Percentiles rank a stretch among this genome's conserved stretches.
Conservation (phyloP, 2,113 vertebrate species). For the Upupa epops region DNA sequence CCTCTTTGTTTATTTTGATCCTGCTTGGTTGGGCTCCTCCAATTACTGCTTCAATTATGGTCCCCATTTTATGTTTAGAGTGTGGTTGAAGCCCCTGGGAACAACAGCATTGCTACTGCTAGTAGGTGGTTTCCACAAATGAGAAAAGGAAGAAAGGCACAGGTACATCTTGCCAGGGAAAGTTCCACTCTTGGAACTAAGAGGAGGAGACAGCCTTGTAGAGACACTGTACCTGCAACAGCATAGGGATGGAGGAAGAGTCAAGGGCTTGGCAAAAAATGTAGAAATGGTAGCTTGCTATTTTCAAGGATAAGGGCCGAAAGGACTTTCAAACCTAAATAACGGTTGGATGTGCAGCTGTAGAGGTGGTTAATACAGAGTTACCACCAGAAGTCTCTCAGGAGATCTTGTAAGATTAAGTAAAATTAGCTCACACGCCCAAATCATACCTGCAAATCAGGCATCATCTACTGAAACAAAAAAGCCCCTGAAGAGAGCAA, state of each 20-base stretch:
- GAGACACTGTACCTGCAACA: background rate
- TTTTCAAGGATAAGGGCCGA: background rate
- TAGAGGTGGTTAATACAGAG: background rate
- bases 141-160: background rate
- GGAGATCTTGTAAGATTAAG: constrained; percentile 30
- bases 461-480: background rate
- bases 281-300: background rate
- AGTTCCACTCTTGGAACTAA: background rate
- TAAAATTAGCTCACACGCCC: constrained; percentile 31
- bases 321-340: constrained; percentile 1
- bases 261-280: background rate
- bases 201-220: background rate
- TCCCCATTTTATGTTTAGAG: background rate
- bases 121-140: background rate
- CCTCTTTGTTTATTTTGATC: background rate
- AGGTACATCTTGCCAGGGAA: background rate
- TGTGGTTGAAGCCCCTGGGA: background rate
- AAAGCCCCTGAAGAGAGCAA: background rate
- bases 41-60: background rate
- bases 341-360: background rate
- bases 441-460: background rate
- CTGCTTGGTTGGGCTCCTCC: background rate
- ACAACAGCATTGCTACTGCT: background rate
- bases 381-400: constrained; percentile 20
- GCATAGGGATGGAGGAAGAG: background rate